phyloP scores from a whole-genome alignment of 2,888 invertebrate species.

The Acrobasis repandana region DNA sequence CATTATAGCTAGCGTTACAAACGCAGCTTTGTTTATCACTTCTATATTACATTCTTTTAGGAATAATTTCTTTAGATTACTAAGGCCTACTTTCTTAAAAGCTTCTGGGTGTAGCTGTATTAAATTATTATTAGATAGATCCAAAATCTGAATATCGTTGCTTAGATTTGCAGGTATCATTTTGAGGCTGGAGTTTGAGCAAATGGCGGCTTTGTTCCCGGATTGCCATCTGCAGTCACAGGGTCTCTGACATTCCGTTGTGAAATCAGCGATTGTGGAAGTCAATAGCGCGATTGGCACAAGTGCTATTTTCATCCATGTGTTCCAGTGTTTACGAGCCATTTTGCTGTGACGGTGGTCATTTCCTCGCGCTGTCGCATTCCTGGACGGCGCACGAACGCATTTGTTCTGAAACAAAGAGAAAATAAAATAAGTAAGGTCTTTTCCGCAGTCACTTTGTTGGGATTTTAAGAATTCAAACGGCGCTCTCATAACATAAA shows the following conservation, averaged over 20 bases:
- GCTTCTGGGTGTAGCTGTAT: conserved; percentile 85
- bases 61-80: conserved; percentile 91
- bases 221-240: conserved; percentile 95
- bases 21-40: conserved; percentile 87
- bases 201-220: conserved; percentile 93
- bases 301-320: conserved; percentile 72
- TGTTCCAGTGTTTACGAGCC: conserved; percentile 76
- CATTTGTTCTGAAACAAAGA: conserved; percentile 69
- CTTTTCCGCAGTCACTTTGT: conserved; percentile 18
- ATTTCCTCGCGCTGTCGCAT: conserved; percentile 75
- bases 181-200: conserved; percentile 86
- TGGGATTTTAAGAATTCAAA: conserved; percentile 19
- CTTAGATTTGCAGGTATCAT: conserved; percentile 89
- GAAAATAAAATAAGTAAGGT: conserved; percentile 17
- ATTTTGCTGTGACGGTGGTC: conserved; percentile 74
- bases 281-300: conserved; percentile 58
- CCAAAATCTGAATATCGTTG: conserved; percentile 87
- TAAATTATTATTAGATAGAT: conserved; percentile 88
- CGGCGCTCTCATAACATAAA: conserved; percentile 21
- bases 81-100: conserved; percentile 87
- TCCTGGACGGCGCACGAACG: conserved; percentile 62
- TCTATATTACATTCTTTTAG: conserved; percentile 89
- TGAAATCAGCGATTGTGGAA: conserved; percentile 78
- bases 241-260: conserved; percentile 85
- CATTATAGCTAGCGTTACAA: conserved; percentile 88